Evolutionary conservation across 37 sponge, comb jelly and placozoan genomes (phyloP).

Genomic region (Cladorhizidae sp.): DNA sequence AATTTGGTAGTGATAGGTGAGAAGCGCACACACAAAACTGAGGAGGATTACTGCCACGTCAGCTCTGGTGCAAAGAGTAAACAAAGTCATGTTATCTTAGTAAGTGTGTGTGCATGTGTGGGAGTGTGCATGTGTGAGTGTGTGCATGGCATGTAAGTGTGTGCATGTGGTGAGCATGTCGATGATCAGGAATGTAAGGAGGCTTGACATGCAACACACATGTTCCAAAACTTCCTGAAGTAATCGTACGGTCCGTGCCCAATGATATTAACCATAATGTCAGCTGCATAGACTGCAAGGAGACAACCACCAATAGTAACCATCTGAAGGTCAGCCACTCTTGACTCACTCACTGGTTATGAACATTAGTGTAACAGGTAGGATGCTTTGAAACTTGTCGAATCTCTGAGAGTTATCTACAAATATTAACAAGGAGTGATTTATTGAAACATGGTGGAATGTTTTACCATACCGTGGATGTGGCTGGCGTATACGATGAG

Average conservation of each 20-base stretch:
- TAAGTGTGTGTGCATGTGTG: no score
- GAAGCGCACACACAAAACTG: conserved; percentile 6
- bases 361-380: conserved; percentile 40
- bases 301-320: neutral
- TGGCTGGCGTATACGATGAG: conserved; percentile 27
- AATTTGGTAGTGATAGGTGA: neutral
- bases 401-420: neutral
- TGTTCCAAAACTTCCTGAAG: conserved; percentile 75
- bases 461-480: conserved; percentile 11
- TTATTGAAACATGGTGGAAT: neutral
- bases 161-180: neutral
- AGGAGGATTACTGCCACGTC: conserved; percentile 42
- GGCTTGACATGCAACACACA: conserved; percentile 50
- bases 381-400: neutral
- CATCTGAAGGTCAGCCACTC: neutral
- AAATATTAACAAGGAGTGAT: neutral
- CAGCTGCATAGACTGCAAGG: conserved; percentile 67
- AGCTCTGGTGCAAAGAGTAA: conserved; percentile 21
- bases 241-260: conserved; percentile 60
- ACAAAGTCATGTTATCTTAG: no score
- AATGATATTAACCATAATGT: conserved; percentile 63
- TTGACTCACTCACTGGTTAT: conserved; percentile 28
- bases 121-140: no score
- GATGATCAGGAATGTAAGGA: neutral
- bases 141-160: neutral